Percentiles rank a stretch among this genome's conserved stretches.
These are phyloP conservation scores for Apotomis capreana DNA, from an alignment of 2,888 invertebrate species.

Conservation along the genomic window DNA sequence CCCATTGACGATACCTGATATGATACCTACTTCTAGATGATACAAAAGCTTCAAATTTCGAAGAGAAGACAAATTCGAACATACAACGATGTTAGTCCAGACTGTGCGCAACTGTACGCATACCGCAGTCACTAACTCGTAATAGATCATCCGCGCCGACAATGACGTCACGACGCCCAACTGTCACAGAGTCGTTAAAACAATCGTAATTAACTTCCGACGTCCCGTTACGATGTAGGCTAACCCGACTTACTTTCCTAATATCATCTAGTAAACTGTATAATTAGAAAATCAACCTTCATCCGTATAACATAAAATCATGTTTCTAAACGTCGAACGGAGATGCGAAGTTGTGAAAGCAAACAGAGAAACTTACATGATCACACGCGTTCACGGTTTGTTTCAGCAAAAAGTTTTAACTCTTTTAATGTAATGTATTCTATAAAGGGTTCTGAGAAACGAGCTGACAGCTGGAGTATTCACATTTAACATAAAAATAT, in stretches of 20 bases:
- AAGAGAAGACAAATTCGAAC: too few relatives aligned
- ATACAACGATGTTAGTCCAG: neutral
- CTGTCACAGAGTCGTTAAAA: slow-evolving; percentile 67
- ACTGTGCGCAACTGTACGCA: slow-evolving; percentile 12
- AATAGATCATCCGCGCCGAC: slow-evolving; percentile 65
- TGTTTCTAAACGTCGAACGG: neutral
- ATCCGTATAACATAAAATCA: neutral
- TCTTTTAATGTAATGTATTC: neutral
- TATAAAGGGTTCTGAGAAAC: neutral
- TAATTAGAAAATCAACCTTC: neutral
- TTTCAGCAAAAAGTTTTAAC: neutral
- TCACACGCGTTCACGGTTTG: neutral
- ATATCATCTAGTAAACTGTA: neutral
- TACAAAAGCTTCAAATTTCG: too few relatives aligned
- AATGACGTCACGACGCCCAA: slow-evolving; percentile 60
- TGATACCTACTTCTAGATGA: too few relatives aligned
- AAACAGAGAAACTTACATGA: neutral
- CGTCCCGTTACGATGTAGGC: neutral
- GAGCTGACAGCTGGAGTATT: neutral
- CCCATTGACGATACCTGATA: too few relatives aligned
- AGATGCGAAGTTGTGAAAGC: neutral
- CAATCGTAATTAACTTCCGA: slow-evolving; percentile 70
- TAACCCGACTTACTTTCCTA: neutral
- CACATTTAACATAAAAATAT: too few relatives aligned
- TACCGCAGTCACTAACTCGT: slow-evolving; percentile 9